phyloP scores from a whole-genome alignment of 2,113 vertebrate genomes.

The Castor canadensis region DNA sequence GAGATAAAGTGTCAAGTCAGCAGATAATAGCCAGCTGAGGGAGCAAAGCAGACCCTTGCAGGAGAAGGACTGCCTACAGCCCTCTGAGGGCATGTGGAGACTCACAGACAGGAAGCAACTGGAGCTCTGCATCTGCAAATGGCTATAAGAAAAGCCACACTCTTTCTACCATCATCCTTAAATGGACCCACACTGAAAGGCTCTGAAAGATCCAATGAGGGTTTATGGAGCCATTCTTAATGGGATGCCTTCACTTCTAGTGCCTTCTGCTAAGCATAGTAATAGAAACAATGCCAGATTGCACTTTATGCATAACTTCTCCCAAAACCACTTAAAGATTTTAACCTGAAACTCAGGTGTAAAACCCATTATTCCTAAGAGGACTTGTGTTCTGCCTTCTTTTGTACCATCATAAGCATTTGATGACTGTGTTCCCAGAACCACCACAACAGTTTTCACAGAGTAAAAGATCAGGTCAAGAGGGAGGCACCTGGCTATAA shows the following conservation, averaged over 20 bases:
- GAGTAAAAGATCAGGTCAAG: neutral
- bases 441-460: neutral
- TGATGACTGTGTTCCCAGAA: neutral
- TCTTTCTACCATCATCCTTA: neutral
- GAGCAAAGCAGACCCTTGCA: neutral
- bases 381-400: neutral
- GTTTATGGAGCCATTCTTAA: neutral
- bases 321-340: neutral
- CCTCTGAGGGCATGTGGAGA: neutral
- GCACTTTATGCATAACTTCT: neutral
- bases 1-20: conserved; percentile 57
- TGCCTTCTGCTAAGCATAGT: neutral
- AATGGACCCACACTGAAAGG: neutral
- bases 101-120: neutral
- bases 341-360: neutral
- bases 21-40: conserved; percentile 53
- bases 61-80: neutral
- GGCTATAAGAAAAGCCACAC: neutral
- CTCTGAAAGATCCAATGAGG: neutral
- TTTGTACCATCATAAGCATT: neutral
- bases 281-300: neutral
- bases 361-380: neutral
- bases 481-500: neutral
- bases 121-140: neutral
- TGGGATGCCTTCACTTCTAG: neutral